Percentiles rank a stretch among this genome's conserved stretches.
These are phyloP conservation scores for Vimba vimba DNA, from an alignment of 2,113 vertebrate species.

Conservation along the genomic window DNA sequence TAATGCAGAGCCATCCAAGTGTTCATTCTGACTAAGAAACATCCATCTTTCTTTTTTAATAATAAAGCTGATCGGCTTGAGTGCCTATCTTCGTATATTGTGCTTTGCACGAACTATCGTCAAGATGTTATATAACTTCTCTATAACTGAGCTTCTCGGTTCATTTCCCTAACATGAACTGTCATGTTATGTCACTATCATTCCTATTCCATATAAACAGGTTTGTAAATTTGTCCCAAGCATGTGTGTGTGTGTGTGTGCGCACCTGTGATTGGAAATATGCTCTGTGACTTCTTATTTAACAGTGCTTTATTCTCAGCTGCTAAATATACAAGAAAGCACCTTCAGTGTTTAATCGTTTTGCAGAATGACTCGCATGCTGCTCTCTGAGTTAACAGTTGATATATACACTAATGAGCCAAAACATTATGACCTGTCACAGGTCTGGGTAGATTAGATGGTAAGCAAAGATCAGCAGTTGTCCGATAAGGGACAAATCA, in stretches of 20 bases:
- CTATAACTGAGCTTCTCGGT: not conserved
- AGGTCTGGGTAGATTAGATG: no score
- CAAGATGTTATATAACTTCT: no score
- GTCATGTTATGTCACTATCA: not conserved
- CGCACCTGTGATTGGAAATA: not conserved
- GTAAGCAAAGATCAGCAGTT: no score
- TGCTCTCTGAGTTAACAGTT: not conserved
- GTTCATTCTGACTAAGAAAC: not conserved
- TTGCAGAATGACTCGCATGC: not conserved
- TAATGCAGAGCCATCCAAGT: not conserved
- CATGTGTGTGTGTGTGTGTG: not conserved
- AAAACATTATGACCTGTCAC: no score
- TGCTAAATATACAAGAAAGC: conserved; percentile 2
- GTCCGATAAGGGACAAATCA: no score
- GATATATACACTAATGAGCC: no score
- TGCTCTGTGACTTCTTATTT: not conserved
- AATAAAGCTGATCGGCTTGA: not conserved
- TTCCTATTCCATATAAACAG: not conserved
- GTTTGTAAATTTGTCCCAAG: not conserved
- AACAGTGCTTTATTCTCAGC: not conserved
- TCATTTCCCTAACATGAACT: not conserved
- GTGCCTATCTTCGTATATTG: not conserved
- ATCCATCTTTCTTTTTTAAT: not conserved
- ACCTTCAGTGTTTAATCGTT: not conserved
- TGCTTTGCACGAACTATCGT: not conserved